Base-by-base conservation (phyloP, 2,113 vertebrate genomes). In the Columba livia region DNA sequence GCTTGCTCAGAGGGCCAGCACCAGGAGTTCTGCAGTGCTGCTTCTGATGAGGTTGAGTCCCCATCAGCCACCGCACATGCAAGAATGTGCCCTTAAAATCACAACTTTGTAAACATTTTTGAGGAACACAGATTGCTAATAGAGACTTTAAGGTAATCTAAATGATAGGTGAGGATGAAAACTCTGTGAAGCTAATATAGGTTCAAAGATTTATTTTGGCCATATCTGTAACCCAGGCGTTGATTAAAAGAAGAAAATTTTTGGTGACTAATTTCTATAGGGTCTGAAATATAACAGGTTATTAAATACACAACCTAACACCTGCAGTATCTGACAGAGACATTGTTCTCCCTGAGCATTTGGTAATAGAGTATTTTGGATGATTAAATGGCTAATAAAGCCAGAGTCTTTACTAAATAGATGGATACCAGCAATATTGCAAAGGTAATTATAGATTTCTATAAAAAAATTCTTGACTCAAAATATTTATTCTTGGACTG, bases 311-410 rank as follows among this genome's bases (percentile, higher is more conserved):
- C 24, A 95, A 53, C 16, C 12, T 21, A 85, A 79, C 61, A 86
- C 75, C 65, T 88, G 69, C 92, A 84, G 72, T 85, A 74, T 86
- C 75, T 92, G 92, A 88, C 74, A 94, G 67, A 85, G 57, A 88
- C 53, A 86, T 74, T 86, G 95, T 80, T 96, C 82, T 96, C 75
- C n/a, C 64, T 42, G 11, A 83, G 72, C 51, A 60, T 93, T 95
- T 83, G 56, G 73, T 84, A 93, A 92, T 32, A 90, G 82, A 85
- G 72, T 50, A 86, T 92, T 95, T 92, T 85, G 74, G 65, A 84
- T 93, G 60, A 96, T 95, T 92, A 78, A 96, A 73, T 70, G 91
- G 62, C 71, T 91, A 91, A 96, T 88, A 95, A 96, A 94, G 53
- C 84, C 79, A 81, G 50, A 89, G 72, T 60, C 69, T 85, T 90